Evolutionary conservation across 2,797 vertebrate genomes (phyloP).

Genomic region (Clarias platycephalus): DNA sequence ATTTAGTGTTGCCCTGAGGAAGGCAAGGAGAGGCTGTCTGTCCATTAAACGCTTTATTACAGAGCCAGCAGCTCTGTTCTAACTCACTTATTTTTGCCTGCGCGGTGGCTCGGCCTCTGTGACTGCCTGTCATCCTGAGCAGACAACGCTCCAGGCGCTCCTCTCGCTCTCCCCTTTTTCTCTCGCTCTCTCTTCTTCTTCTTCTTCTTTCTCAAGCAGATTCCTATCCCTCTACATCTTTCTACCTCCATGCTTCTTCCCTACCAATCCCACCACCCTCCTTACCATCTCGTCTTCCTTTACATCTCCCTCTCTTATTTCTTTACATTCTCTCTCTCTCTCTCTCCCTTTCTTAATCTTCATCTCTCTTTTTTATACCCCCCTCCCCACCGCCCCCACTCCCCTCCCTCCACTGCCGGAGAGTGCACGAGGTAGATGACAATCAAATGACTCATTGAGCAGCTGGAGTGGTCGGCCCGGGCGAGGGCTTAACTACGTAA

Average conservation of each 20-base stretch:
- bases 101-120: slow-evolving; percentile 81
- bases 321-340: neutral
- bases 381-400: neutral
- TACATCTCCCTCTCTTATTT: slow-evolving; percentile 2
- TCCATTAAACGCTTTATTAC: slow-evolving; percentile 99
- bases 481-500: slow-evolving; percentile 82
- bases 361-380: slow-evolving; percentile 20
- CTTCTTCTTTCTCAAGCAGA: slow-evolving; percentile 56
- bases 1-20: slow-evolving; percentile 97
- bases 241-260: slow-evolving; percentile 35
- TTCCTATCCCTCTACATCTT: slow-evolving; percentile 48
- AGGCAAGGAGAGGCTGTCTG: slow-evolving; percentile 93
- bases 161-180: slow-evolving; percentile 59
- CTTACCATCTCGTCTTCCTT: slow-evolving; percentile 15
- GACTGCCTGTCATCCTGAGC: slow-evolving; percentile 86
- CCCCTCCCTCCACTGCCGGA: slow-evolving; percentile 39
- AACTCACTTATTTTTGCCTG: slow-evolving; percentile 94
- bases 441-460: slow-evolving; percentile 85
- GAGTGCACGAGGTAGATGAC: slow-evolving; percentile 81
- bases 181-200: slow-evolving; percentile 13
- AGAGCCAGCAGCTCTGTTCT: slow-evolving; percentile 95
- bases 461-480: slow-evolving; percentile 78
- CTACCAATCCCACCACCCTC: slow-evolving; percentile 12
- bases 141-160: slow-evolving; percentile 82
- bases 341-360: slow-evolving; percentile 14